Conservation (phyloP, 2,888 invertebrate species). For the Octodonta nipae region DNA sequence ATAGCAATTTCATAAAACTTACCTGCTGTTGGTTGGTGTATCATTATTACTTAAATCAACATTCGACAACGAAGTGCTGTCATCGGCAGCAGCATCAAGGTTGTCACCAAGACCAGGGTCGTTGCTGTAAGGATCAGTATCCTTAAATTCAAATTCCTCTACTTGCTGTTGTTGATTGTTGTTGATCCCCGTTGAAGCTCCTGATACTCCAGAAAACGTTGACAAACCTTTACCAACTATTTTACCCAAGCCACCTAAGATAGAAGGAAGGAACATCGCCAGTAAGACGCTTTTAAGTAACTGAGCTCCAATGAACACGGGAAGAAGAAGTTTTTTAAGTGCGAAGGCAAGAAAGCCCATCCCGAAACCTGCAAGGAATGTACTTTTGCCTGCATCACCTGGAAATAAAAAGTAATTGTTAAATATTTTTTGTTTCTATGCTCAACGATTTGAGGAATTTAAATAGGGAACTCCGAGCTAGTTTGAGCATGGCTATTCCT, state of each 20-base stretch:
- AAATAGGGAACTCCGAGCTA: too few relatives aligned
- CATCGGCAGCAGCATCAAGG: conserved; percentile 27
- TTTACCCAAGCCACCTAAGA: conserved; percentile 70
- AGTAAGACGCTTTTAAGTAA: conserved; percentile 69
- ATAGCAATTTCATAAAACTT: conserved; percentile 8
- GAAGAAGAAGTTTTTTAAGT: conserved; percentile 69
- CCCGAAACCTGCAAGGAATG: conserved; percentile 51
- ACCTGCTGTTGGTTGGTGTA: conserved; percentile 28
- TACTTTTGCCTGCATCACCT: conserved; percentile 38
- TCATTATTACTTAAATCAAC: conserved; percentile 15
- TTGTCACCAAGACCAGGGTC: conserved; percentile 30
- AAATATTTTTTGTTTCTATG: too few relatives aligned
- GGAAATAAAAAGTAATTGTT: too few relatives aligned
- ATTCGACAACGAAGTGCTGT: conserved; percentile 17
- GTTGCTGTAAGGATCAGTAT: conserved; percentile 39
- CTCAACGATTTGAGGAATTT: too few relatives aligned
- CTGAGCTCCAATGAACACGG: conserved; percentile 69
- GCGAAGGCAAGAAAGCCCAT: conserved; percentile 62
- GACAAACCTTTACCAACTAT: conserved; percentile 65
- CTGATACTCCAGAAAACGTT: conserved; percentile 46
- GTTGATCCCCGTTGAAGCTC: conserved; percentile 30
- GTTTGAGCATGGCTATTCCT: too few relatives aligned
- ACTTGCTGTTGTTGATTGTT: conserved; percentile 33
- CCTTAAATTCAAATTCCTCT: conserved; percentile 65
- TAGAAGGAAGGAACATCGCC: conserved; percentile 72